phyloP scores from a whole-genome alignment of 2,797 vertebrate genomes.

The Coranthus polyacanthus region DNA sequence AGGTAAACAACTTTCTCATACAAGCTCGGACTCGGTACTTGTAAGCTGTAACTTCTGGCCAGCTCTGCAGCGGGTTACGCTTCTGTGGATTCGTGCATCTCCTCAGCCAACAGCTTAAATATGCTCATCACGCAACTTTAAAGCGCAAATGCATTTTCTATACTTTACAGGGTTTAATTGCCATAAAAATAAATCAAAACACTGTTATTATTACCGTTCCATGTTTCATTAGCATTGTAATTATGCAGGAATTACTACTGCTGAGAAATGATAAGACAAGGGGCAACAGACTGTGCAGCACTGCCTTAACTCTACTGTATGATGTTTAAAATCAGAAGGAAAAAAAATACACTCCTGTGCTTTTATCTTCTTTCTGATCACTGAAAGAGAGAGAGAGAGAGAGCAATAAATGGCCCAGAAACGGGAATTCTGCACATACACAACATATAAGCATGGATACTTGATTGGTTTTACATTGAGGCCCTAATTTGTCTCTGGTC shows the following conservation, averaged over 20 bases:
- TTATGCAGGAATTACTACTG: no score
- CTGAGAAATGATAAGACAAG: no score
- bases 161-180: no score
- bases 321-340: background rate
- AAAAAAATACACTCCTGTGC: background rate
- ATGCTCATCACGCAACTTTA: no score
- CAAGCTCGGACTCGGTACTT: conserved; percentile 7
- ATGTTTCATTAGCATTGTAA: no score
- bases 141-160: no score
- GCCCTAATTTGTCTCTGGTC: conserved; percentile 18
- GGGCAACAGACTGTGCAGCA: background rate
- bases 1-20: conserved; percentile 24
- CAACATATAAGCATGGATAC: conserved; percentile 3
- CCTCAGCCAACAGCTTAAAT: conserved; percentile 5
- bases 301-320: no score
- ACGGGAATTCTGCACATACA: background rate
- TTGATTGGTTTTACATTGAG: conserved; percentile 18
- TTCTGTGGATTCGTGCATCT: conserved; percentile 9
- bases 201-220: no score
- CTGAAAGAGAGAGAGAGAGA: no score
- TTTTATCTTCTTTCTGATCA: background rate
- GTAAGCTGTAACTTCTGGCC: conserved; percentile 6
- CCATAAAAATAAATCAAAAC: no score
- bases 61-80: conserved; percentile 6
- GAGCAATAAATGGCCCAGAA: background rate